phyloP scores from a whole-genome alignment of 1,140 invertebrate species.

The Cataglyphis hispanica region DNA sequence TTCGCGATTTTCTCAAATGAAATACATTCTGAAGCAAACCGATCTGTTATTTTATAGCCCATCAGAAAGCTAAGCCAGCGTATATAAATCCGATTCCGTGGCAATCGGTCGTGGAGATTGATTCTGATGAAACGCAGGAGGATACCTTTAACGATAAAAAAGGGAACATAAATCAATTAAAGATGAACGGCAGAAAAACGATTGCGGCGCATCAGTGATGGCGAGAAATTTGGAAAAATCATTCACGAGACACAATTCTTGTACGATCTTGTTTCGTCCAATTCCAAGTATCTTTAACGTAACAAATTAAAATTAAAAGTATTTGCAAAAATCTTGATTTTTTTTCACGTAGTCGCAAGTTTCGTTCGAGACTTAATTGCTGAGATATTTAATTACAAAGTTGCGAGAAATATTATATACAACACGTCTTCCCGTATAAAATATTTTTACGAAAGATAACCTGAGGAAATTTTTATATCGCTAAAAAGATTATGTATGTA shows the following conservation, averaged over 20 bases:
- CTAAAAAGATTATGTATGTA: background rate
- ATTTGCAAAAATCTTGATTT: background rate
- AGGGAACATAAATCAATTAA: slow-evolving; percentile 38
- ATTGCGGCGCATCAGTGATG: slow-evolving; percentile 58
- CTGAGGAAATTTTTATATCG: slow-evolving; percentile 6
- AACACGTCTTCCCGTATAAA: background rate
- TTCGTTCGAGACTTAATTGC: background rate
- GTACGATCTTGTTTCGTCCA: background rate
- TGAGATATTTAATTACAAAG: slow-evolving; percentile 31
- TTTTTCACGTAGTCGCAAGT: background rate
- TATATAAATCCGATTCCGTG: slow-evolving; percentile 83
- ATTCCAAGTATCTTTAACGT: slow-evolving; percentile 2
- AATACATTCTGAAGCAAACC: background rate
- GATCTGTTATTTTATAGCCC: slow-evolving; percentile 73
- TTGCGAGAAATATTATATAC: background rate
- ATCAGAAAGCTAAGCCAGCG: slow-evolving; percentile 82
- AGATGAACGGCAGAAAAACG: slow-evolving; percentile 58
- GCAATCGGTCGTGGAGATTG: slow-evolving; percentile 75
- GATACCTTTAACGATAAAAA: slow-evolving; percentile 28
- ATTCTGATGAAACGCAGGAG: slow-evolving; percentile 62
- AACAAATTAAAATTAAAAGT: slow-evolving; percentile 30
- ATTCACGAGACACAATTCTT: background rate
- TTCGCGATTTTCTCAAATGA: background rate
- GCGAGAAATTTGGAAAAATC: slow-evolving; percentile 4
- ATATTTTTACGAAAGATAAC: background rate